A percentile compares a stretch with the other conserved stretches of the same genome.
These are phyloP conservation scores for Rousettus madagascariensis DNA, from an alignment of 2,797 vertebrate species.

Conservation along the genomic window DNA sequence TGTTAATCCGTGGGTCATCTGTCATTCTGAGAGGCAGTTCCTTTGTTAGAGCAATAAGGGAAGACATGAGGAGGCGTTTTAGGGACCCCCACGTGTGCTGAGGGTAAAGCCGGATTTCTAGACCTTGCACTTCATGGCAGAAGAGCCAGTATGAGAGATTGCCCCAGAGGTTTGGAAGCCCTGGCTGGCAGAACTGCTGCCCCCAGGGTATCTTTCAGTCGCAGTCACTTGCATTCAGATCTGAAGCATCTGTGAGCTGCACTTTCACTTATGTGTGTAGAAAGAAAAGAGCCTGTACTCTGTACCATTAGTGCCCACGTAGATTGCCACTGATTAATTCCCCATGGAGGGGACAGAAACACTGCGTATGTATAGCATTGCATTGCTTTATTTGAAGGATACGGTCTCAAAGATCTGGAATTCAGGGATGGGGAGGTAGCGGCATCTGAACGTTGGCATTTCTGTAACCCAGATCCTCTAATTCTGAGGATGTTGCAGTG, in stretches of 20 bases:
- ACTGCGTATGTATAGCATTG: background rate
- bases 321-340: background rate
- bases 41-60: background rate
- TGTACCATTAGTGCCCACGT: accelerated
- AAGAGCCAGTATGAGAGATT: background rate
- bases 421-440: background rate
- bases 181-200: background rate
- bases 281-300: background rate
- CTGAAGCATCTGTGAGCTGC: background rate
- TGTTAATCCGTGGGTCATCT: background rate
- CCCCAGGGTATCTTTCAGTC: background rate
- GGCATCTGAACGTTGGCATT: background rate
- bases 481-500: background rate
- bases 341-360: background rate
- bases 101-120: background rate
- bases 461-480: background rate
- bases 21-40: background rate
- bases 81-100: background rate
- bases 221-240: background rate
- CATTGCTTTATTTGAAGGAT: background rate
- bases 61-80: background rate
- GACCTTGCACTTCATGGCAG: background rate
- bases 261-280: background rate
- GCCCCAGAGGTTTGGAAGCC: background rate
- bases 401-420: background rate